These are phyloP conservation scores for Eulithis testata DNA, from an alignment of 2,888 invertebrate genomes.

Conservation along the genomic window DNA sequence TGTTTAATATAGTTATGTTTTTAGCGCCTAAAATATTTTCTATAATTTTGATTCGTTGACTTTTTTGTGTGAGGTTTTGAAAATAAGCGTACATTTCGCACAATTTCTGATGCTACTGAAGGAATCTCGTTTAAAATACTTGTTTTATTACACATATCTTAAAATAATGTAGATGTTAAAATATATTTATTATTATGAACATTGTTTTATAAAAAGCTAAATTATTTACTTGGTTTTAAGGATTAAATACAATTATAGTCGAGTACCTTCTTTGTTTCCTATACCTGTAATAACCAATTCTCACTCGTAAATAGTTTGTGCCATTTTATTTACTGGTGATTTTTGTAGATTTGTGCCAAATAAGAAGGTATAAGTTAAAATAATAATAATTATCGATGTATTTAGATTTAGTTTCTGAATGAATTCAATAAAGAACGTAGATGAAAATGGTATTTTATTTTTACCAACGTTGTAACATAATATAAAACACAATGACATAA, in stretches of 20 bases:
- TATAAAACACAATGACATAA: too few species aligned
- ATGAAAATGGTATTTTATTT: constrained; percentile 13
- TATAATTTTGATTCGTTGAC: too few species aligned
- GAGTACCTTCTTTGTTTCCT: neutral
- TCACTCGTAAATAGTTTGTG: constrained; percentile 9
- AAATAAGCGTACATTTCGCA: too few species aligned
- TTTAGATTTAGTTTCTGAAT: constrained; percentile 19
- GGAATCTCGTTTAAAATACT: constrained; percentile 1
- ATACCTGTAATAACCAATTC: neutral
- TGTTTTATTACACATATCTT: too few species aligned
- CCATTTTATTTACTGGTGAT: constrained; percentile 18
- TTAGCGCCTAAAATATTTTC: too few species aligned
- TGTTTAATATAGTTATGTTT: too few species aligned
- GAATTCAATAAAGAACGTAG: constrained; percentile 22
- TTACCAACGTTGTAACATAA: neutral
- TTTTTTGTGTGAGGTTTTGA: too few species aligned
- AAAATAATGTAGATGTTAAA: neutral
- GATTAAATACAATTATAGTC: constrained; percentile 11
- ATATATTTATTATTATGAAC: neutral
- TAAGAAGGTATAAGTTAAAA: constrained; percentile 8
- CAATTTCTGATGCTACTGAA: neutral
- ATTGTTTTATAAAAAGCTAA: constrained; percentile 1
- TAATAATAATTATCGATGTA: constrained; percentile 6
- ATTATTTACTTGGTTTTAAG: constrained; percentile 8
- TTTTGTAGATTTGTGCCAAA: constrained; percentile 29